Percentiles rank a stretch among this genome's conserved stretches.
Evolutionary conservation across 2,888 invertebrate species (phyloP).

Genomic region (Trisateles emortualis): DNA sequence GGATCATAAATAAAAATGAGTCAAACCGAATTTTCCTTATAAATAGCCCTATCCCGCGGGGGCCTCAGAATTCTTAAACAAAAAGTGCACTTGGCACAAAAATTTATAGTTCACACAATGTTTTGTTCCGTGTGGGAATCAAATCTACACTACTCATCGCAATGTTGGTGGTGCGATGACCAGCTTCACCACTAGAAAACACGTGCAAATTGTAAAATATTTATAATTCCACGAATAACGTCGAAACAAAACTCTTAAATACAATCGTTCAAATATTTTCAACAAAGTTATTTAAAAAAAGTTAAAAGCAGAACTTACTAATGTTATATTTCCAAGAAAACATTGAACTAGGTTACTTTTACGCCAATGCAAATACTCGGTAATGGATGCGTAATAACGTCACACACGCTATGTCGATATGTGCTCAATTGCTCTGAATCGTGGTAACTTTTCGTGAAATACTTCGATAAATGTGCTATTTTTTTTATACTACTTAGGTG

Average conservation of each 20-base stretch:
- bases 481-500: background rate
- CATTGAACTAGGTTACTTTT: conserved; percentile 36
- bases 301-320: conserved; percentile 16
- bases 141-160: too few relatives aligned
- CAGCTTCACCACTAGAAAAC: too few relatives aligned
- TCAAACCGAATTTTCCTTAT: too few relatives aligned
- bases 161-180: too few relatives aligned
- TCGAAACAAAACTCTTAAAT: background rate
- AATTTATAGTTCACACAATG: too few relatives aligned
- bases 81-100: too few relatives aligned
- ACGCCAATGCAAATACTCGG: conserved; percentile 36
- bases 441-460: background rate
- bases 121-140: too few relatives aligned
- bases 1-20: too few relatives aligned
- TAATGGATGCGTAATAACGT: conserved; percentile 42
- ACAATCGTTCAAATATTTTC: conserved; percentile 4
- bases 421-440: conserved; percentile 1
- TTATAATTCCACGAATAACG: background rate
- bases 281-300: conserved; percentile 2
- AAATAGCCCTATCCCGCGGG: too few relatives aligned
- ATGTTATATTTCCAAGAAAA: conserved; percentile 39
- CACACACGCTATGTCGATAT: conserved; percentile 25
- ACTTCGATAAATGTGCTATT: background rate
- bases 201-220: too few relatives aligned
- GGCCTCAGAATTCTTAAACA: too few relatives aligned